Base-by-base conservation (phyloP, 2,888 invertebrate genomes). In the Macrosiphum euphorbiae region DNA sequence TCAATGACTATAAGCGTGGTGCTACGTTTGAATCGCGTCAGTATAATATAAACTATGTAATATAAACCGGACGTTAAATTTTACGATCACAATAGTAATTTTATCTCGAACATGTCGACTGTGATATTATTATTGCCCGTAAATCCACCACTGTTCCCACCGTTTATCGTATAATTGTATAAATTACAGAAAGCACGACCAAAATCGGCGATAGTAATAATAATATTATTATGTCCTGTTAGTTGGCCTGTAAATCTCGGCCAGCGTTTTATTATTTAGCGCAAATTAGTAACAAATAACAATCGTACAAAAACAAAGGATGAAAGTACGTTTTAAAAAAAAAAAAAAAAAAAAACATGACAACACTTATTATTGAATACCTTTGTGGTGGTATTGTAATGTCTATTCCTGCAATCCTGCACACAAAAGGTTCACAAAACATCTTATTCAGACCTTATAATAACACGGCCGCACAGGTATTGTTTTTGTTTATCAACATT, bases 401-500 rank as follows among this genome's bases (percentile, higher is more conserved):
- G 20, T n/a, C 3, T 67, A 61, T 78, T 78, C 20, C 20, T 78
- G 20, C 35, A 78, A 78, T 35, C 35, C 35, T 47, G 1, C 28
- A 16, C 41, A 88, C 28, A 44, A 41, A 88, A 58, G 58, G 28
- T 41, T 41, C 41, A 26, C 55, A 16, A 88, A 35, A 78, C 35
- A 88, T 41, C 88, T 88, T 58, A 41, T 88, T 58, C 41, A 58
- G 41, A 26, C 41, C 7, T 41, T 41, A 58, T 41, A 41, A 58
- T 58, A 88, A 41, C 0, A 28, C 28, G 86, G 28, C 44, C 5
- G 52, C 11, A 88, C 41, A 11, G 4, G 88, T 41, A 55, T 88
- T 88, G 88, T 88, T 88, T 88, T 88, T 58, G 41, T 58, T 88
- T 35, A 24, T 47, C 3, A 35, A 88, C n/a, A 55, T 52, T 87